Conservation (phyloP, 2,113 vertebrate species). For the Serilophus lunatus region DNA sequence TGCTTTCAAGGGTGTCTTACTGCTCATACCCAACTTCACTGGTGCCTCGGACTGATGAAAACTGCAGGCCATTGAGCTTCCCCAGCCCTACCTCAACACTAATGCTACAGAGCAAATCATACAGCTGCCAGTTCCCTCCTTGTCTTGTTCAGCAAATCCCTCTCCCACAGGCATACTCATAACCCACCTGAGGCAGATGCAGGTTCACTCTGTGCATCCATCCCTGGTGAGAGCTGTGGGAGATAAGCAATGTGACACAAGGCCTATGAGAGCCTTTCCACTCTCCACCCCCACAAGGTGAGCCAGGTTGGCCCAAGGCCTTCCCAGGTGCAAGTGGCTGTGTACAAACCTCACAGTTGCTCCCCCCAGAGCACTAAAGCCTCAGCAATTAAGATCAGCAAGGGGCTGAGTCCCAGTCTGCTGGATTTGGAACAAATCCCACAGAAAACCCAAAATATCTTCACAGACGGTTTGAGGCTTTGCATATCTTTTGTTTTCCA, state of each 20-base stretch:
- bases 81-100: background rate
- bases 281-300: accelerated
- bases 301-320: background rate
- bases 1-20: background rate
- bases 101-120: background rate
- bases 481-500: background rate
- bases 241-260: background rate
- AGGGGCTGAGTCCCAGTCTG: background rate
- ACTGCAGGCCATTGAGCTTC: background rate
- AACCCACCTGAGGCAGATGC: background rate
- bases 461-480: background rate
- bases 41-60: background rate
- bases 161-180: accelerated
- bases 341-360: background rate
- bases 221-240: background rate
- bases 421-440: background rate
- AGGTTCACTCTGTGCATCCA: background rate
- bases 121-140: background rate
- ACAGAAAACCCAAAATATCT: background rate
- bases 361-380: background rate
- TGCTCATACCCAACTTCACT: background rate
- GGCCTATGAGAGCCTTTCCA: background rate
- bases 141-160: background rate
- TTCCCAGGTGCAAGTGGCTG: background rate
- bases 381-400: background rate